Conservation (phyloP, 2,113 vertebrate species). For the Seriola quinqueradiata region DNA sequence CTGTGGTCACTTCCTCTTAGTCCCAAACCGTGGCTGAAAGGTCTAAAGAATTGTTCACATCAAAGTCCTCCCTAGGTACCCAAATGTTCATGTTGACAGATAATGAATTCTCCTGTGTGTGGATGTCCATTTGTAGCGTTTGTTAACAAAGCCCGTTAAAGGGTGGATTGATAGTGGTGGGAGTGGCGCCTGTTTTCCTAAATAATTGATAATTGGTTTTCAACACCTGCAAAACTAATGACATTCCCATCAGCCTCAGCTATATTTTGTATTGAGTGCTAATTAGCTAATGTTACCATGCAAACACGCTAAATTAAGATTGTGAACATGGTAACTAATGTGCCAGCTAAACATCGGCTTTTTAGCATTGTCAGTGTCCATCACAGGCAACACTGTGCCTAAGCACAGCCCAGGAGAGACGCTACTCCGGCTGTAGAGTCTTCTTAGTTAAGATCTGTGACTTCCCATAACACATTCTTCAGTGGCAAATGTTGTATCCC, state of each 20-base stretch:
- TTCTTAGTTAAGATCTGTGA: neutral
- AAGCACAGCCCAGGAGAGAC: neutral
- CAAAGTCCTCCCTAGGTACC: neutral
- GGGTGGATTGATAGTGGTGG: neutral
- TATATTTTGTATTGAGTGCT: too few species aligned
- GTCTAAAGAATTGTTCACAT: constrained; percentile 10
- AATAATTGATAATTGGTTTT: too few species aligned
- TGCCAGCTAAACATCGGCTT: neutral
- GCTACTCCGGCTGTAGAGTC: neutral
- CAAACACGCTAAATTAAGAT: too few species aligned
- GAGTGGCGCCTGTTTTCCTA: constrained; percentile 4
- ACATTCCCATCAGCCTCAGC: too few species aligned
- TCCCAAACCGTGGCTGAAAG: neutral
- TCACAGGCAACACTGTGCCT: neutral
- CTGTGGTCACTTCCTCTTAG: constrained; percentile 1
- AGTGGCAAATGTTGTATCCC: neutral
- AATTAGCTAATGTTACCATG: too few species aligned
- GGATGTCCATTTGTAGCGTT: neutral
- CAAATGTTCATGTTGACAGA: constrained; percentile 1
- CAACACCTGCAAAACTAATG: too few species aligned
- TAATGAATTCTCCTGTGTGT: constrained; percentile 3
- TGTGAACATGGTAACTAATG: neutral
- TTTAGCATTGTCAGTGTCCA: neutral
- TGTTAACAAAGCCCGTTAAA: constrained; percentile 15
- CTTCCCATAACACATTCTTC: too few species aligned